Evolutionary conservation across 2,797 vertebrate genomes (phyloP).

Genomic region (Scleropages formosus): DNA sequence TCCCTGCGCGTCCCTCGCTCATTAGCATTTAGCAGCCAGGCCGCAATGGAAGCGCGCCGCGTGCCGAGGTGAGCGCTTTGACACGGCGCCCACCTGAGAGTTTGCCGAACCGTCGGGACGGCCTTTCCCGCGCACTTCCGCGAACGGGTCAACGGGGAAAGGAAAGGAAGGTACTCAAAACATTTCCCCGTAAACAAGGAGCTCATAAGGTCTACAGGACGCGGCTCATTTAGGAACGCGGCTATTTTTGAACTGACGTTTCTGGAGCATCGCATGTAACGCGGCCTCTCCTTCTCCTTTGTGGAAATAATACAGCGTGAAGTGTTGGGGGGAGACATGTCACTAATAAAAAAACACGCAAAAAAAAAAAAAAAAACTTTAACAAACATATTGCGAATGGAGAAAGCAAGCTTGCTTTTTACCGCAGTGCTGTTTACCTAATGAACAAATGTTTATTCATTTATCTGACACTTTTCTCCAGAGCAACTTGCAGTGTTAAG

Average conservation of each 20-base stretch:
- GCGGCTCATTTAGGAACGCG: conserved; percentile 38
- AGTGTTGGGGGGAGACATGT: too few relatives aligned
- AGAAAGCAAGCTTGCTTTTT: conserved; percentile 4
- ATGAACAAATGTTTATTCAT: too few relatives aligned
- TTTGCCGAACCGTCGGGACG: conserved; percentile 12
- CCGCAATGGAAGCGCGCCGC: conserved; percentile 12
- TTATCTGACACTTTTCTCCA: too few relatives aligned
- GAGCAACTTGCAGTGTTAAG: too few relatives aligned
- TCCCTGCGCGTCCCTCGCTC: conserved; percentile 38
- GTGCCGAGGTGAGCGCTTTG: too few relatives aligned
- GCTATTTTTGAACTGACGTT: conserved; percentile 42
- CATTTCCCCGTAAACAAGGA: background rate
- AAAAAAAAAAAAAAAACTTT: background rate
- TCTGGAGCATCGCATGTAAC: conserved; percentile 33
- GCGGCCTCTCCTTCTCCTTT: conserved; percentile 38
- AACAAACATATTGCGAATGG: background rate
- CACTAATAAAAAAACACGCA: background rate
- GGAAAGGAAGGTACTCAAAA: conserved; percentile 13
- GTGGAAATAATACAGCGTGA: conserved; percentile 27
- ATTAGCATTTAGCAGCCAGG: conserved; percentile 43
- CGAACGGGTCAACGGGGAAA: background rate
- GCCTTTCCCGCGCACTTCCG: background rate
- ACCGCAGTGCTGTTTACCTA: conserved; percentile 30
- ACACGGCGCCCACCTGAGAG: too few relatives aligned
- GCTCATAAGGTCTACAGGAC: conserved; percentile 17